Evolutionary conservation across 2,797 vertebrate species (phyloP).

Genomic region (Sparidentex hasta): DNA sequence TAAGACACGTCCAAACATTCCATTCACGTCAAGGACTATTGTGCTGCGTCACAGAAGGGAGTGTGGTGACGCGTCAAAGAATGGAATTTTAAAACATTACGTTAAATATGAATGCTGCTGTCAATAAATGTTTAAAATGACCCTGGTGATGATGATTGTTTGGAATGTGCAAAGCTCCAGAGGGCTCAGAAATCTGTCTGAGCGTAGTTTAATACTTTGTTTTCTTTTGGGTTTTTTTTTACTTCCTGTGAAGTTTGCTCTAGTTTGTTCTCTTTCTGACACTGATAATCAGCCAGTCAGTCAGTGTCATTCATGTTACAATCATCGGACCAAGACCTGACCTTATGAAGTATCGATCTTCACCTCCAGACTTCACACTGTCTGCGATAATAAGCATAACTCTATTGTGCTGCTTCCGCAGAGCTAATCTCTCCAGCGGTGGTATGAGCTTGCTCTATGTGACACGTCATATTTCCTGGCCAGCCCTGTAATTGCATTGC

Average conservation of each 20-base stretch:
- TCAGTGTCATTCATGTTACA: slow-evolving; percentile 35
- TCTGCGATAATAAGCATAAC: slow-evolving; percentile 39
- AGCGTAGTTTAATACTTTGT: background rate
- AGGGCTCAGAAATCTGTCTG: slow-evolving; percentile 31
- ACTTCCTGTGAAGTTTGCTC: background rate
- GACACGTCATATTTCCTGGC: slow-evolving; percentile 56
- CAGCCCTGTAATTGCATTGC: slow-evolving; percentile 35
- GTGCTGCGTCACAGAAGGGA: too few relatives aligned
- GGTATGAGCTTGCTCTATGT: slow-evolving; percentile 29
- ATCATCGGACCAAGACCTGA: slow-evolving; percentile 21
- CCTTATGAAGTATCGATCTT: slow-evolving; percentile 44
- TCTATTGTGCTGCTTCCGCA: slow-evolving; percentile 24
- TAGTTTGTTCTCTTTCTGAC: background rate
- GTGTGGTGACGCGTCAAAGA: too few relatives aligned
- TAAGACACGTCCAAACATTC: too few relatives aligned
- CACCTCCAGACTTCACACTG: slow-evolving; percentile 23
- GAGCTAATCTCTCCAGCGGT: slow-evolving; percentile 31
- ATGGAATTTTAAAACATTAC: too few relatives aligned
- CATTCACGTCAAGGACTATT: too few relatives aligned
- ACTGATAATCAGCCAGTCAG: slow-evolving; percentile 16
- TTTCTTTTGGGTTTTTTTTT: too few relatives aligned
- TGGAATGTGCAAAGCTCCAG: slow-evolving; percentile 45
- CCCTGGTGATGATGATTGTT: slow-evolving; percentile 1
- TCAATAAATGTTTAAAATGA: too few relatives aligned
- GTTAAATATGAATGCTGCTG: too few relatives aligned